Base-by-base conservation (phyloP, 1,140 invertebrate species). In the Cherax quadricarinatus region DNA sequence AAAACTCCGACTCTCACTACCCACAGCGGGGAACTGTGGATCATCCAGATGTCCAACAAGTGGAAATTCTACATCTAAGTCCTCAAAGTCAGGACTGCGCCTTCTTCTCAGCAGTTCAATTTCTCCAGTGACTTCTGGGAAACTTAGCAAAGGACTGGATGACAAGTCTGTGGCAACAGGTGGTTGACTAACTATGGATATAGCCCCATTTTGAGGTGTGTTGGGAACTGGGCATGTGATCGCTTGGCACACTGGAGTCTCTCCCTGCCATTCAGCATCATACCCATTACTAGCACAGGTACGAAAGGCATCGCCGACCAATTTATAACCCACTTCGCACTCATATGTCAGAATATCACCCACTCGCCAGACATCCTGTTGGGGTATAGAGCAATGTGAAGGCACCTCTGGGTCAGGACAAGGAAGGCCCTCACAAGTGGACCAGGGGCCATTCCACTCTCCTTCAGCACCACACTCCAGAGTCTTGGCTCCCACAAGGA, bases 371-470 rank as follows among this genome's bases (percentile, higher is more conserved):
- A 89, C 83, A 12, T 94, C 92, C 78, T 89, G 53, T 21, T 94
- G 87, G 9, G 91, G 88, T 14, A 95, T 89, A 0, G 93, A 30
- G 6, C 94, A 95, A 94, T 95, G 94, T 41, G 73, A 86, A 18
- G 94, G 75, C 16, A 80, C 30, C 51, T 93, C 73, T 24, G 91
- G 93, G 75, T 91, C 49, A 24, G 92, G 78, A 86, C 94, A 95
- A 4, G 66, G 88, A 49, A 94, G 93, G 10, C 90, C 85, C 24
- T 93, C 80, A 93, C 94, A 95, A 5, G 53, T 81, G 9, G 94
- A 94, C 83, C 93, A 94, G 18, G 66, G 66, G 4, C 93, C 94
- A 82, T 94, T 93, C 95, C 95, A 95, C 3, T 89, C 94, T 48
- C 93, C 94, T 89, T 94, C 93, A 18, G 92, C 88, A 49, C 85